Conservation (phyloP, 2,888 invertebrate species). For the Callimorpha dominula region DNA sequence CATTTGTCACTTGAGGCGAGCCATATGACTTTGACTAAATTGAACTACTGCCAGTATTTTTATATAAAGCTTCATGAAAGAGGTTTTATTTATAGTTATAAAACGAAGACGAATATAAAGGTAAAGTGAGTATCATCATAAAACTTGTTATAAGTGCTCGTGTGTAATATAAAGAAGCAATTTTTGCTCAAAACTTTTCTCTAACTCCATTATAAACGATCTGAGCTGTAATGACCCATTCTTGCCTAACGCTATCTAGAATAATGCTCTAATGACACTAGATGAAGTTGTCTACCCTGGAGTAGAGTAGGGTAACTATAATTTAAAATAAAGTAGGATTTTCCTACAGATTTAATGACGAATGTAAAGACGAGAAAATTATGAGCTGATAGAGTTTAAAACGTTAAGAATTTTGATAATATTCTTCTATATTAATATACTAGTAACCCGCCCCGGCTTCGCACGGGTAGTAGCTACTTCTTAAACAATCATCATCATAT, state of each 20-base stretch:
- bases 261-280: conserved; percentile 50
- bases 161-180: background rate
- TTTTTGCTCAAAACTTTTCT: conserved; percentile 31
- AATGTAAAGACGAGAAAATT: no score
- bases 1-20: no score
- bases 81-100: background rate
- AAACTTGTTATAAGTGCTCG: background rate
- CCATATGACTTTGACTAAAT: no score
- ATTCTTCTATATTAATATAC: no score
- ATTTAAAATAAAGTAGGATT: background rate
- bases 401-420: no score
- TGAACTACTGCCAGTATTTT: no score
- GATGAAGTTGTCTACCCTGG: conserved; percentile 50
- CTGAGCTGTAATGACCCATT: conserved; percentile 46
- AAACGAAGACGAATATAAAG: background rate
- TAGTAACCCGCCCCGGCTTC: no score
- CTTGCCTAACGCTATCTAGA: conserved; percentile 49
- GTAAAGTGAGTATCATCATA: background rate
- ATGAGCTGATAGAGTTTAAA: no score
- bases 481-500: no score
- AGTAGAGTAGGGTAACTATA: conserved; percentile 11
- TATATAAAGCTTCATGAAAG: no score
- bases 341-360: background rate
- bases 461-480: no score
- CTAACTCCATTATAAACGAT: conserved; percentile 47